Evolutionary conservation across 1,140 invertebrate genomes (phyloP), one percentile per base, ranked within the genome.

Genomic region (Paraescarpia echinospica): DNA sequence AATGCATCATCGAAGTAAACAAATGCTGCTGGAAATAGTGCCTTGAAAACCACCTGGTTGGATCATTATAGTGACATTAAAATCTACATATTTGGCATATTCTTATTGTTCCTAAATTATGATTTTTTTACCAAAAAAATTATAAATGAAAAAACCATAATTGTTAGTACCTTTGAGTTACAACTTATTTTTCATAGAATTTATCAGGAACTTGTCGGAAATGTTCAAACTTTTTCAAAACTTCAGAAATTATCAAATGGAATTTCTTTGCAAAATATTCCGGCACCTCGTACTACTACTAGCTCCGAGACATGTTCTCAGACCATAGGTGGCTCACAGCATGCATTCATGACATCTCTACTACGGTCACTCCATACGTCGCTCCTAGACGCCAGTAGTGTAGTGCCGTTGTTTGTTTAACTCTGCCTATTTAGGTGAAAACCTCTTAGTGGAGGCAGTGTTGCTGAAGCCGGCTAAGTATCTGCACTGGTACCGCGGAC

Each of bases 401-500:
- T 77, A 77, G 59, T 77, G 59, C 48, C 59, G 27, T 77, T 77
- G 59, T 77, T 77, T 77, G 12, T 77, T 77, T 18, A 77, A 77
- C 59, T 77, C 59, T 77, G 59, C 59, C 59, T 27, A 77, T 77
- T 18, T 18, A 77, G 59, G 59, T 12, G 59, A 77, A 1, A 18
- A 77, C 59, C 59, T 77, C 22, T 77, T 77, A 77, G 59, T 77
- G 2, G 59, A 77, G 59, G 59, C 59, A 4, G 59, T 77, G 18
- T 77, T 77, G 59, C 59, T 77, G 59, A 77, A 77, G 59, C 59
- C 59, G 27, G 2, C 59, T 27, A 77, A 77, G 27, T 22, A 0
- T 77, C 59, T 93, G 4, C 77, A 92, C 34, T 93, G 93, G 93
- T 93, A 93, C 77, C 41, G 93, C 27, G 92, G 93, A 18, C 89